Base-by-base conservation (phyloP, 1,140 invertebrate species). In the Patella vulgata region DNA sequence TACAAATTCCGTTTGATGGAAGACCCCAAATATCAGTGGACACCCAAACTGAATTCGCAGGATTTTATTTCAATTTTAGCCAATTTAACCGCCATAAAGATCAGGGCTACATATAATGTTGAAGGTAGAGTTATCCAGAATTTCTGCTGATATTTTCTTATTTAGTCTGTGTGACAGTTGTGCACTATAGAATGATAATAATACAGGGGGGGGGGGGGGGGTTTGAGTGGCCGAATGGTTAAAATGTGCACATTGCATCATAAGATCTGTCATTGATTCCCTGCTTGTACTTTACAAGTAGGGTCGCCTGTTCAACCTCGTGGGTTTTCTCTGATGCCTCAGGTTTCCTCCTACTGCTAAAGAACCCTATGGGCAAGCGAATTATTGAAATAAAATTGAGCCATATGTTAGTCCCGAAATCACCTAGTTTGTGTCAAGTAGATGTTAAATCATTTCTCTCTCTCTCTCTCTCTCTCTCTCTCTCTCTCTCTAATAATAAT, bases 51-150 rank as follows among this genome's bases (percentile, higher is more conserved):
- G 1, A 90, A 90, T 5, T 88, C 95, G 0, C 86, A 91, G 47
- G 92, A 94, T 33, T 98, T 97, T 76, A 93, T 98, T 79, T 92
- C 91, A 0, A 89, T 99, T 40, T 85, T 99, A 1, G 90, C 94
- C 8, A 97, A 99, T 83, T 75, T 99, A 25, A 98, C 95, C 0
- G 90, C 94, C 0, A 92, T 99, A 48, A 96, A 94, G 85, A 96
- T 99, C 59, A 88, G 94, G 39, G 96, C 90, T 33, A 97, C 94
- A 0, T 99, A 97, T 77, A 91, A 91, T 3, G 87, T 89, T 71
- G 87, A 87, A 87, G 87, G 90, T 89, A 77, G 47, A 59, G 39
- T 58, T 46, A 14, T 39, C 5, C 25, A 30, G 17, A 52, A 17
- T 52, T n/a, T n/a, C n/a, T n/a, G n/a, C n/a, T 40, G 9, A 9